phyloP scores from a whole-genome alignment of 2,113 vertebrate genomes.

The Caretta caretta region DNA sequence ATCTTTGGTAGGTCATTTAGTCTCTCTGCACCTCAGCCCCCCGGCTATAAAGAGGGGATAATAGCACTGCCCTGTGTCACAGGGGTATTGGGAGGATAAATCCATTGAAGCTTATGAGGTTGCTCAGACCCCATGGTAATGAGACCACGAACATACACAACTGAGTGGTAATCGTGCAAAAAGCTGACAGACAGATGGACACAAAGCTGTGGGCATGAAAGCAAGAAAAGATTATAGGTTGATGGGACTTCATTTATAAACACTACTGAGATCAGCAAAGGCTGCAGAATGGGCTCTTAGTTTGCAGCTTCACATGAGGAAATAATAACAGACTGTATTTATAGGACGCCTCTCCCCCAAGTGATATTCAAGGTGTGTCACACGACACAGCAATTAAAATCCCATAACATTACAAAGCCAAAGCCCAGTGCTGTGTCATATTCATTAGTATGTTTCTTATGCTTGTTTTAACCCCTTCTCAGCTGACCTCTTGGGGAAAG shows the following conservation, averaged over 20 bases:
- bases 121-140: not conserved
- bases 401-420: not conserved
- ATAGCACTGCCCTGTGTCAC: not conserved
- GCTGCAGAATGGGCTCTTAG: not conserved
- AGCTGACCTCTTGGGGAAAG: fast-evolving
- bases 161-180: not conserved
- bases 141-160: not conserved
- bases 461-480: not conserved
- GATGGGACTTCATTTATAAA: not conserved
- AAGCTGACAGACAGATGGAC: not conserved
- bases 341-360: fast-evolving
- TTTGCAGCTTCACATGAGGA: not conserved
- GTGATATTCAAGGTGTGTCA: not conserved
- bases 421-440: not conserved
- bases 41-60: not conserved
- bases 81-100: not conserved
- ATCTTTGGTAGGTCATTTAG: not conserved
- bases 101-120: not conserved
- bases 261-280: not conserved
- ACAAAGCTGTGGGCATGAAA: no score
- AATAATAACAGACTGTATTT: not conserved
- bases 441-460: not conserved
- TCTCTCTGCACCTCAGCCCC: not conserved
- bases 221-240: not conserved
- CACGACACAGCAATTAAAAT: not conserved